Conservation (phyloP, 2,797 vertebrate species). For the Cheirogaleus major region DNA sequence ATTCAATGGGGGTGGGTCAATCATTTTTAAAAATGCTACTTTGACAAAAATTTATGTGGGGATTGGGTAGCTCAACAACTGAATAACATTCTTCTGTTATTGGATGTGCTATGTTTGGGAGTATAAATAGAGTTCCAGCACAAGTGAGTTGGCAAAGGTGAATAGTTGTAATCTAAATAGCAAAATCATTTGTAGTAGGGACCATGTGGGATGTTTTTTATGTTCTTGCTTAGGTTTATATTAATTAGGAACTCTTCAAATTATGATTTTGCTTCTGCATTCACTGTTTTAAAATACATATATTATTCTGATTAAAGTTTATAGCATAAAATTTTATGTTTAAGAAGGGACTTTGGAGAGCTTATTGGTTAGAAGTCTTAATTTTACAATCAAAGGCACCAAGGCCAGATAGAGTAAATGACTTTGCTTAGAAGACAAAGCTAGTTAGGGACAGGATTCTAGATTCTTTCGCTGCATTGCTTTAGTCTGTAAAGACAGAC, state of each 20-base stretch:
- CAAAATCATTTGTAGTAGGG: neutral
- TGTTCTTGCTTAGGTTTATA: neutral
- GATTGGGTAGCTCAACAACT: neutral
- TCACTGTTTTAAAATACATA: neutral
- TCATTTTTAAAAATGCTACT: conserved; percentile 55
- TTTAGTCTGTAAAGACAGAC: neutral
- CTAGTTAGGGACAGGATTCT: neutral
- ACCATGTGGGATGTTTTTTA: neutral
- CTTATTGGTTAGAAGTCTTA: neutral
- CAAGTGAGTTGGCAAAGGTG: neutral
- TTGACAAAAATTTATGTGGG: conserved; percentile 27
- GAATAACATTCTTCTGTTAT: conserved; percentile 35
- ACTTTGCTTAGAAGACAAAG: neutral
- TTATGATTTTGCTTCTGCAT: neutral
- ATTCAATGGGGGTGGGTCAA: neutral
- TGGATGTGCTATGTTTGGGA: neutral
- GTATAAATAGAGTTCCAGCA: neutral
- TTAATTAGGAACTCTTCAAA: neutral
- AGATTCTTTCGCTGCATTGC: neutral
- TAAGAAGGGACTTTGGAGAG: neutral
- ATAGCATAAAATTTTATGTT: neutral
- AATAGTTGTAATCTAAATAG: neutral
- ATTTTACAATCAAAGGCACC: neutral
- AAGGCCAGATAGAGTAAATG: neutral
- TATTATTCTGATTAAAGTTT: neutral